Base-by-base conservation (phyloP, 1,140 invertebrate genomes). In the Diabrotica undecimpunctata region DNA sequence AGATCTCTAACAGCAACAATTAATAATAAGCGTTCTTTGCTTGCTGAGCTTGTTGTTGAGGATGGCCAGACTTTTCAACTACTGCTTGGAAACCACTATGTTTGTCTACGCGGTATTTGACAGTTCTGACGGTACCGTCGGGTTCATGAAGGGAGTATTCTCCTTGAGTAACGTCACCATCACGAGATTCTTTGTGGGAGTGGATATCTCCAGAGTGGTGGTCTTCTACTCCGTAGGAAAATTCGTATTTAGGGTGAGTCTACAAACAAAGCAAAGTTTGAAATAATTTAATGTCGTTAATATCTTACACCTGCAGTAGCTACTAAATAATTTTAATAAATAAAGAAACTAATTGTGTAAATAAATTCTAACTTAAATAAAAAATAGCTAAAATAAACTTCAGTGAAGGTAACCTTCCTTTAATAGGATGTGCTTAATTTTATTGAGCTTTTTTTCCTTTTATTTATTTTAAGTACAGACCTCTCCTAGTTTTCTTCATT, bases 51-150 rank as follows among this genome's bases (percentile, higher is more conserved):
- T 55, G 54, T 41, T 11, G n/a, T 7, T 41, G 25, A 10, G 64
- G 61, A 10, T 65, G 8, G 12, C 64, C 81, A 41, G 82, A 79
- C 72, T 82, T 83, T 70, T 81, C 76, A 53, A 83, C 81, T 37
- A 82, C 82, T 71, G 81, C 80, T 50, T 83, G 77, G 76, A 87
- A 88, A 10, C 88, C 88, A 68, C 84, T 85, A 70, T 86, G 83
- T 65, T 88, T 85, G 74, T 90, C 88, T 36, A 88, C 88, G 1
- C 85, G 87, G 76, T 90, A 90, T 71, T 87, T 84, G 50, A 89
- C 88, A 4, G 81, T 84, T 58, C 84, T 79, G 60, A 84, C 80
- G 6, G 82, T 82, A 38, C 85, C 84, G 74, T 83, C 82, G 64
- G 83, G 81, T 71, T 83, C 82, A 64, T 83, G 77, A 57, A 82